Base-by-base conservation (phyloP, 2,113 vertebrate species). In the Arothron firmamentum region DNA sequence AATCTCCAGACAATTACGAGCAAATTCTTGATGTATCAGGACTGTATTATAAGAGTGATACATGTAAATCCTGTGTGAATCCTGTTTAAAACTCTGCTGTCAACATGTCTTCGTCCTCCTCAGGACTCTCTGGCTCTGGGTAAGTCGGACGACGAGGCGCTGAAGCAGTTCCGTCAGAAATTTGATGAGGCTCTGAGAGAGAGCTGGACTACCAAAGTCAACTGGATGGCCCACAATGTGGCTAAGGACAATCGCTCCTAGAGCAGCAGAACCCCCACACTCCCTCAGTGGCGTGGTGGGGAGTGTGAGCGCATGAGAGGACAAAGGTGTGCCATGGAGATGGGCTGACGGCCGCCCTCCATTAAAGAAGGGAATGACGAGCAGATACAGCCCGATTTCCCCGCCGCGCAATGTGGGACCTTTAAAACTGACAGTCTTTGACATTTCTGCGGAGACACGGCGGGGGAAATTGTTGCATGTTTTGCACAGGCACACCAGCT, bases 151-250 rank as follows among this genome's bases (percentile, higher is more conserved):
- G 96, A 98, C 0, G 97, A 99, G 45, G 97, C 97, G 11, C 90
- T 99, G 65, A 99, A 99, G 59, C 97, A 99, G 63, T 99, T 99
- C 78, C 93, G 96, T 28, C 96, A 99, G 73, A 99, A 99, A 85
- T 99, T 99, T 78, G 95, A 99, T 18, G 97, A 99, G 88, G 97
- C 97, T 0, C 92, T 99, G 67, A 88, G 96, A 83, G 97, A 99
- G 85, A 99, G 97, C 79, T 99, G 97, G 97, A 98, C 96, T 62
- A 99, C 97, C 78, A 99, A 99, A 92, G 96, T 99, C 76, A 99
- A 98, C 92, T 99, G 97, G 97, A 99, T 99, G 97, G 97, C 97
- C 18, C 97, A 99, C 84, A 99, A 96, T n/a, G 94, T 99, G 70
- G 93, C 93, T n/a, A 98, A 95, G 76, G 95, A 97, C 87, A 96